Evolutionary conservation across 2,888 invertebrate species (phyloP).

Genomic region (Melikaiella ostensackeni): DNA sequence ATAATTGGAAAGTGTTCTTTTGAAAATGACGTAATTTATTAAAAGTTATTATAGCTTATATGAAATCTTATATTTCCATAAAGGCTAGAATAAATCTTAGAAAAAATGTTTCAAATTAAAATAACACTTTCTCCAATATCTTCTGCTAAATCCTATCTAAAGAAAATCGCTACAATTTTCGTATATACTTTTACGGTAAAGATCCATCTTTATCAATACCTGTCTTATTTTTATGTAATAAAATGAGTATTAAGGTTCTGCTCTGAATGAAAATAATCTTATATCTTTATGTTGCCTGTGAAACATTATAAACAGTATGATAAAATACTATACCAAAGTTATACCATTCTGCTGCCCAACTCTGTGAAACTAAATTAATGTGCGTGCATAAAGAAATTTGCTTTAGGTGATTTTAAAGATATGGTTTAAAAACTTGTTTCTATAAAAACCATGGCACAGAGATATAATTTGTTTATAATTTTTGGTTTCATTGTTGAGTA

Average conservation of each 20-base stretch:
- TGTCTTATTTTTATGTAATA: conserved; percentile 27
- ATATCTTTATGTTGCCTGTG: background rate
- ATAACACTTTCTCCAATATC: conserved; percentile 28
- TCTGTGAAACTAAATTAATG: background rate
- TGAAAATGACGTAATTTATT: background rate
- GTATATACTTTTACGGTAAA: conserved; percentile 38
- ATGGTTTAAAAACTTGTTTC: background rate
- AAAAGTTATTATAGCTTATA: too few species aligned
- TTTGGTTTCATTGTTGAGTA: conserved; percentile 1
- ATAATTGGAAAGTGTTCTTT: background rate
- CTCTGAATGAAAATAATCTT: conserved; percentile 23
- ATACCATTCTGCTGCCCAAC: conserved; percentile 18
- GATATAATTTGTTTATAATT: background rate
- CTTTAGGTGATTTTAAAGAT: background rate
- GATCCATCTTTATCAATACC: conserved; percentile 35
- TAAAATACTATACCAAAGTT: conserved; percentile 21
- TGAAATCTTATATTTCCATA: too few species aligned
- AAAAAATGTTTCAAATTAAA: background rate
- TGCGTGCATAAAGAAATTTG: background rate
- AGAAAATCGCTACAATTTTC: conserved; percentile 28
- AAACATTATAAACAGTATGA: conserved; percentile 19
- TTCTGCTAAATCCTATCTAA: conserved; percentile 10
- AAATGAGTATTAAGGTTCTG: conserved; percentile 36
- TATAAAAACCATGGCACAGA: conserved; percentile 11
- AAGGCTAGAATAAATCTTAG: too few species aligned